These are phyloP conservation scores for Osedax fenrisi DNA, from an alignment of 2,888 invertebrate genomes.

Conservation along the genomic window DNA sequence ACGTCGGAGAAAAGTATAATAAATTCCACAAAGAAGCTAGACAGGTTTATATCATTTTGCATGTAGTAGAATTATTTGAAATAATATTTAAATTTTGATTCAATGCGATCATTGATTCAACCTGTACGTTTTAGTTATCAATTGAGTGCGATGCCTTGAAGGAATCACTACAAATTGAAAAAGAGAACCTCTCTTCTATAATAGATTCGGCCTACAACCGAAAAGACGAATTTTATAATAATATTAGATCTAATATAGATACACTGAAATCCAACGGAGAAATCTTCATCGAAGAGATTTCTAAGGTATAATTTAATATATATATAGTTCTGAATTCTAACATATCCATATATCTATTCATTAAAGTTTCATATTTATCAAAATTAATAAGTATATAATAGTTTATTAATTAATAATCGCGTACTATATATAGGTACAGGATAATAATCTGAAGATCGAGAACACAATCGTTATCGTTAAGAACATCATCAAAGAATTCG, in stretches of 20 bases:
- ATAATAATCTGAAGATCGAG: conserved; percentile 43
- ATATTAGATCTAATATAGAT: conserved; percentile 58
- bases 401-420: too few species aligned
- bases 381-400: neutral
- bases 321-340: neutral
- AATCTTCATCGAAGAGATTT: conserved; percentile 47
- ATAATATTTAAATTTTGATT: neutral
- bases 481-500: conserved; percentile 41
- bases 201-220: conserved; percentile 49
- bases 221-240: conserved; percentile 60
- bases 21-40: neutral
- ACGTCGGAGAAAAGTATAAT: neutral
- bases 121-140: conserved; percentile 54
- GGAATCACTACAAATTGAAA: conserved; percentile 55
- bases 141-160: conserved; percentile 61
- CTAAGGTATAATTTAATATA: conserved; percentile 31
- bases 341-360: conserved; percentile 6
- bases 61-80: neutral
- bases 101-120: too few species aligned
- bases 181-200: conserved; percentile 51
- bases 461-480: conserved; percentile 44
- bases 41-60: neutral
- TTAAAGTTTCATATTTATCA: neutral
- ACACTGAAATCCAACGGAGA: conserved; percentile 61
- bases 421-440: conserved; percentile 35